Conservation (phyloP, 1,140 invertebrate genomes). For the Euura saliciscinereae region DNA sequence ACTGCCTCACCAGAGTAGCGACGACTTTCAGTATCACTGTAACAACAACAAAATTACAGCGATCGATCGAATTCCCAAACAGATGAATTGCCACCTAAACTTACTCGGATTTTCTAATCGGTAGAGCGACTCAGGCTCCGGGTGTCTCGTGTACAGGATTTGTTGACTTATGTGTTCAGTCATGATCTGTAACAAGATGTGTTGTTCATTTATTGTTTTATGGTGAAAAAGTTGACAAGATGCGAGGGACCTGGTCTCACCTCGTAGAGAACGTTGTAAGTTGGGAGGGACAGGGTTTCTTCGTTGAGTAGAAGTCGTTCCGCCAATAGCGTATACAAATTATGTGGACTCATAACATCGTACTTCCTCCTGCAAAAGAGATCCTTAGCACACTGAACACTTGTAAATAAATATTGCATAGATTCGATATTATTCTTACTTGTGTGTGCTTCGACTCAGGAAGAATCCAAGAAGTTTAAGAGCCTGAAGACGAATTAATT, state of each 20-base stretch:
- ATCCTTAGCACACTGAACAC: constrained; percentile 5
- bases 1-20: constrained; percentile 94
- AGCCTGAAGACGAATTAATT: constrained; percentile 93
- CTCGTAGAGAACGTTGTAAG: constrained; percentile 99
- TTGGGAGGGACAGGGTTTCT: constrained; percentile 87
- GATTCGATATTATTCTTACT: constrained; percentile 67
- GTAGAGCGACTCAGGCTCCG: constrained; percentile 93
- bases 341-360: constrained; percentile 97
- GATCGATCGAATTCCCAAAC: constrained; percentile 16
- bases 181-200: constrained; percentile 72
- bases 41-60: constrained; percentile 40
- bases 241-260: constrained; percentile 46
- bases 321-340: constrained; percentile 94
- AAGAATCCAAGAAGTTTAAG: constrained; percentile 96
- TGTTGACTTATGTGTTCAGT: constrained; percentile 96
- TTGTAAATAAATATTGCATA: constrained; percentile 5
- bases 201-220: neutral
- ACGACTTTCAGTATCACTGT: constrained; percentile 98
- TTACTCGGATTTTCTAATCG: constrained; percentile 97
- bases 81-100: constrained; percentile 39
- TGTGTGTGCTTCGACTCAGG: constrained; percentile 92
- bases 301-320: constrained; percentile 91
- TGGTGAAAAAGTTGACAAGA: neutral
- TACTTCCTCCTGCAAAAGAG: constrained; percentile 84
- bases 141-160: constrained; percentile 88